phyloP scores from a whole-genome alignment of 2,113 vertebrate species.

The Pachypanchax playfairii region DNA sequence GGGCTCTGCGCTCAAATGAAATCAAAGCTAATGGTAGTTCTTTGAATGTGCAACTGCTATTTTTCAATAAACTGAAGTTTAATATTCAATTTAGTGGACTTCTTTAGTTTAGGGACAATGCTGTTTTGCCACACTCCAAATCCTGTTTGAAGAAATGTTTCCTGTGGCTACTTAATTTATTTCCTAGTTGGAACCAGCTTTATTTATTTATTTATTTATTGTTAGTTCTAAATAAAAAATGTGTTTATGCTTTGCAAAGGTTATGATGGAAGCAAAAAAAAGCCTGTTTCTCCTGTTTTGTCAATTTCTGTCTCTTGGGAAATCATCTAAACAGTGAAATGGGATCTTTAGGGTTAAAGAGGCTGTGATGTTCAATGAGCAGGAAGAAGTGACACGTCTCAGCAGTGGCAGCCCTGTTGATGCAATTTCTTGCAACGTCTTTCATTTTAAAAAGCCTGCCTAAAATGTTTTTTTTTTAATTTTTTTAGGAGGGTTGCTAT shows the following conservation, averaged over 20 bases:
- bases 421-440: constrained; percentile 58
- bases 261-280: too few species aligned
- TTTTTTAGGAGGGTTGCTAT: constrained; percentile 43
- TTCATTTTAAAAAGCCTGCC: constrained; percentile 11
- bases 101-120: constrained; percentile 7
- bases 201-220: too few species aligned
- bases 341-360: constrained; percentile 36
- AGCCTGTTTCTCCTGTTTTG: background rate
- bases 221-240: too few species aligned
- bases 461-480: constrained; percentile 13
- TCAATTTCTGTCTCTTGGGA: constrained; percentile 36
- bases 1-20: constrained; percentile 40
- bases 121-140: background rate
- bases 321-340: constrained; percentile 40
- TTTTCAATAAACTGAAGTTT: constrained; percentile 14
- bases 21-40: constrained; percentile 24
- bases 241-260: too few species aligned
- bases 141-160: background rate
- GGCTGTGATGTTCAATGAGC: constrained; percentile 33
- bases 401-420: constrained; percentile 38
- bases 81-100: constrained; percentile 16
- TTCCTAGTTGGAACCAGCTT: too few species aligned
- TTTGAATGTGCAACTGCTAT: constrained; percentile 39
- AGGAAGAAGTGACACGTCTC: constrained; percentile 26
- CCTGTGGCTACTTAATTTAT: background rate